Percentiles rank a stretch among this genome's conserved stretches.
Conservation (phyloP, 2,888 invertebrate genomes). For the Drosophila affinis region DNA sequence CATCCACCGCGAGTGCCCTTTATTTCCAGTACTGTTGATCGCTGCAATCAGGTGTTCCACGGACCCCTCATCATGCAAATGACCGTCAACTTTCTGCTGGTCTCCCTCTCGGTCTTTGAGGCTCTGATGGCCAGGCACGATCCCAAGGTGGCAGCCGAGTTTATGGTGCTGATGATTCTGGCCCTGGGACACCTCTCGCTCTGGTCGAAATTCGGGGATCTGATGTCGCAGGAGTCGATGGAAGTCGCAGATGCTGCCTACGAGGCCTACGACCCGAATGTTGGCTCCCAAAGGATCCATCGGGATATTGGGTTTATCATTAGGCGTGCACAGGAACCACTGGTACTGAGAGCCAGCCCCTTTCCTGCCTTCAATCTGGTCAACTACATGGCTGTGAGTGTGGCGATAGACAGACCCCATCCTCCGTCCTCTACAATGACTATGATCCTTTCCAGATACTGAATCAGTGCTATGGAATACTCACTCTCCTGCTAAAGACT, state of each 20-base stretch:
- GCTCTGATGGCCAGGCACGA: constrained; percentile 15
- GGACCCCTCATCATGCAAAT: constrained; percentile 26
- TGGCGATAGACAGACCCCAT: background rate
- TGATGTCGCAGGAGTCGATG: constrained; percentile 2
- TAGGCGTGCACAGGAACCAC: background rate
- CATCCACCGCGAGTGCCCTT: too few species aligned
- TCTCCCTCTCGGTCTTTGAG: constrained; percentile 29
- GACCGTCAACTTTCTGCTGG: constrained; percentile 3
- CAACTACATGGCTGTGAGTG: constrained; percentile 23
- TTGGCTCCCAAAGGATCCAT: background rate
- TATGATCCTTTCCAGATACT: constrained; percentile 13
- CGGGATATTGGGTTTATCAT: constrained; percentile 18
- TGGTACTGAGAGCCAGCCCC: constrained; percentile 18
- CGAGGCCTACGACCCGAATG: constrained; percentile 9
- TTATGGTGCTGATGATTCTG: constrained; percentile 12
- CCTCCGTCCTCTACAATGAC: background rate
- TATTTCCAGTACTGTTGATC: constrained; percentile 7
- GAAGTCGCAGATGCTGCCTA: constrained; percentile 17
- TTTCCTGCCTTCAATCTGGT: constrained; percentile 28
- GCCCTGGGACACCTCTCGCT: constrained; percentile 16
- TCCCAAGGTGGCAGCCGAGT: constrained; percentile 15
- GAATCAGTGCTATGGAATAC: constrained; percentile 22
- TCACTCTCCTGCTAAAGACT: constrained; percentile 18
- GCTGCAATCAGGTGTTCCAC: constrained; percentile 18
- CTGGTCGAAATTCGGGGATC: constrained; percentile 16